Base-by-base conservation (phyloP, 2,888 invertebrate species). In the Leuctra nigra region DNA sequence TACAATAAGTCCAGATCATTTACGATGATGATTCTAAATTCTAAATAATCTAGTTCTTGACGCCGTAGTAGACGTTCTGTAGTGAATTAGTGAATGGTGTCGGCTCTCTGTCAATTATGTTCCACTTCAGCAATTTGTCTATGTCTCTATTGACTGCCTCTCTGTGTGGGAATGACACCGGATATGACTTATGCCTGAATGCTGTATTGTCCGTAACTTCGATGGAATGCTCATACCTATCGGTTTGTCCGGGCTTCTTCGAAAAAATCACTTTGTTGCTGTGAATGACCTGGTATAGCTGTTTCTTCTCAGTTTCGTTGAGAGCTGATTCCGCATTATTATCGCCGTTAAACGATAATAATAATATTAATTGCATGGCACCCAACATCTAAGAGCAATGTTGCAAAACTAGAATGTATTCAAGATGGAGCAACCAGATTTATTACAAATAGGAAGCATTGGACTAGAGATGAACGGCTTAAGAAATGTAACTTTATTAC, bases 61-160 rank as follows among this genome's bases (percentile, higher is more conserved):
- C n/a, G n/a, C n/a, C n/a, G n/a, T n/a, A n/a, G n/a, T n/a, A n/a
- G n/a, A n/a, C n/a, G n/a, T n/a, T n/a, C n/a, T n/a, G 11, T 14
- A 56, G 35, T 2, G 54, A 56, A 18, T 47, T 59, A 13, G 16
- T 22, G 36, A 38, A 56, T 18, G 38, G 44, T 18, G 44, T 44
- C 4, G 29, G 16, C 1, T 23, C 36, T n/a, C 46, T 46, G 29
- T 46, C 23, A 24, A 57, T 57, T 14, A 57, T 54, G 2, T 44
- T 44, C 22, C 23, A n/a, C 0, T 41, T 18, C 36, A 54, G 11
- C 59, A 53, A 56, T 13, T 41, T 18, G 4, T 41, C 3, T 16
- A 41, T 2, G 4, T 41, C 18, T 7, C 11, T 3, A 18, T 18
- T 20, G 2, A 41, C 41, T 3, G 41, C 41, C 3, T 16, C 16